phyloP scores from a whole-genome alignment of 23 tunicate genomes.

The Styela plicata region DNA sequence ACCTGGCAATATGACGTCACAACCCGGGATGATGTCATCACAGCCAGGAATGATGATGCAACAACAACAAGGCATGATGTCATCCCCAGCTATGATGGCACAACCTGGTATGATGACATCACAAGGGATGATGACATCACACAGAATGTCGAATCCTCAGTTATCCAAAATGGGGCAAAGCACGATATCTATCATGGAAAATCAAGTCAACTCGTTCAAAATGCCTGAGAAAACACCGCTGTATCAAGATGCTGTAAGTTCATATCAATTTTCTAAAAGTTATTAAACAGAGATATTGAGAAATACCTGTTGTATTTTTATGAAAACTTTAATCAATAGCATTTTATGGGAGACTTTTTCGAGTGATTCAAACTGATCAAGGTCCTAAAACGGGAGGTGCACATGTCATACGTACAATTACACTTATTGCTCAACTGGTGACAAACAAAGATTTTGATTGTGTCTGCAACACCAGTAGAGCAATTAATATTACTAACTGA shows the following conservation, averaged over 20 bases:
- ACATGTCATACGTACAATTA: too few species aligned
- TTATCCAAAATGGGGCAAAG: neutral
- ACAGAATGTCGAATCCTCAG: neutral
- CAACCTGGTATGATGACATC: constrained; percentile 24
- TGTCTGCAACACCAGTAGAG: too few species aligned
- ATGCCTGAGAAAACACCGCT: constrained; percentile 51
- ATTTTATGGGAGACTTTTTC: too few species aligned
- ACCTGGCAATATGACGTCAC: constrained; percentile 22
- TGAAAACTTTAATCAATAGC: too few species aligned
- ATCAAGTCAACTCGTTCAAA: constrained; percentile 45
- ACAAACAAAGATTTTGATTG: too few species aligned
- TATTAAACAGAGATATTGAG: too few species aligned
- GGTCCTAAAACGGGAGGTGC: too few species aligned
- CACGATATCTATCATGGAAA: constrained; percentile 45
- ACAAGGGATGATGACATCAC: constrained; percentile 7
- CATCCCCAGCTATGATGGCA: neutral
- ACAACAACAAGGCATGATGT: constrained; percentile 12
- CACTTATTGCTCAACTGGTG: too few species aligned
- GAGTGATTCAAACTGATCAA: too few species aligned
- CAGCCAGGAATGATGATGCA: constrained; percentile 31
- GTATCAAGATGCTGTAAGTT: constrained; percentile 69
- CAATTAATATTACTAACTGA: too few species aligned
- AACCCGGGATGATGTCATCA: constrained; percentile 33
- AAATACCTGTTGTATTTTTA: too few species aligned
- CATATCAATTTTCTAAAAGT: too few species aligned